Base-by-base conservation (phyloP, 2,888 invertebrate genomes). In the Xestia rhomboidea region DNA sequence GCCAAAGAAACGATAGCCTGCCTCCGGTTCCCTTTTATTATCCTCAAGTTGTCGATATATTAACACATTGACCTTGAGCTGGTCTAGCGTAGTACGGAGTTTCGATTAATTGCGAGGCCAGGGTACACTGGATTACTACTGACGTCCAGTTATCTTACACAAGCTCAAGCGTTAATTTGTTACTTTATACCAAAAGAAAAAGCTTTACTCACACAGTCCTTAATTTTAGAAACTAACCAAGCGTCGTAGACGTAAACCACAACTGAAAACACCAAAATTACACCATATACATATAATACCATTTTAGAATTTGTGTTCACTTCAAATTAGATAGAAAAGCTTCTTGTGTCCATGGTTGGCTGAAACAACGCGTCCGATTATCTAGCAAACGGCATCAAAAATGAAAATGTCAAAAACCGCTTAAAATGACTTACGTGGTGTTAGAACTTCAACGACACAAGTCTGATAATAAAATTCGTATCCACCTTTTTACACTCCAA, bases 41-140 rank as follows among this genome's bases (percentile, higher is more conserved):
- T 44, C 54, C 81, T 81, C 84, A 54, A 73, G 81, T 60, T 60
- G 80, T 83, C 84, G 57, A 79, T 79, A 8, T 34, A 60, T 64
- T 64, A 41, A 41, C 64, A 64, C 44, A 10, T 27, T 41, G 41
- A 41, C 41, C 15, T 64, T 27, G 24, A 41, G 41, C 24, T 64
- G 64, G n/a, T 10, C 64, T 41, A 41, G n/a, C n/a, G 8, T n/a
- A 41, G 41, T 8, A 64, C 8, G 8, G n/a, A 41, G 15, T 64
- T 64, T 64, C n/a, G 41, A 41, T 64, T 0, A 41, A 18, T 18
- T 64, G 64, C 18, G 41, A 64, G 64, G 41, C 3, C 41, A 64
- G 7, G 10, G 18, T 18, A 27, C 3, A n/a, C 4, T 64, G 41
- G 41, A 41, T 27, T 64, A n/a, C 4, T 41, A 64, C 8, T 18